Conservation (phyloP, 2,888 invertebrate species). For the Tetropium fuscum region DNA sequence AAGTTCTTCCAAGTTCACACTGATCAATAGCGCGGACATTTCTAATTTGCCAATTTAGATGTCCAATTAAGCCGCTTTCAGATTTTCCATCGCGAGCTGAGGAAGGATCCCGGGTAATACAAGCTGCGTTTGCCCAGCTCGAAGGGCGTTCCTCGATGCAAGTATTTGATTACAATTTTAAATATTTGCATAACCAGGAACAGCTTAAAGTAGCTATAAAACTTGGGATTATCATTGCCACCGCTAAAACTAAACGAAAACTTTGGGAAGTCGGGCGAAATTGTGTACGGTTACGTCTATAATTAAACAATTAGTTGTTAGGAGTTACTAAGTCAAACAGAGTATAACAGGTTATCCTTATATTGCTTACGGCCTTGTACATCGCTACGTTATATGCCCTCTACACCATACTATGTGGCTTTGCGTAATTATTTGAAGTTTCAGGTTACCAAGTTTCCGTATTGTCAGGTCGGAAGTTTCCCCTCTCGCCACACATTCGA, state of each 20-base stretch:
- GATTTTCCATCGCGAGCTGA: too few species aligned
- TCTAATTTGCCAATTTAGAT: too few species aligned
- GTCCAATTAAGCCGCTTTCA: too few species aligned
- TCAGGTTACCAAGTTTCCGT: constrained; percentile 16
- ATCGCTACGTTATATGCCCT: not conserved
- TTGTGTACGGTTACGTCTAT: constrained; percentile 23
- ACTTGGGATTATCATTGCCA: constrained; percentile 14
- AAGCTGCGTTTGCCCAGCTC: too few species aligned
- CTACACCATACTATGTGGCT: constrained; percentile 6
- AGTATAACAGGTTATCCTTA: constrained; percentile 25
- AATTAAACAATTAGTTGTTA: constrained; percentile 29
- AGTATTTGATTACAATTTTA: constrained; percentile 23
- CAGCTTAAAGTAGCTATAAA: constrained; percentile 10
- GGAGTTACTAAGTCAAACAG: constrained; percentile 28
- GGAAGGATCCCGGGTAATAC: too few species aligned
- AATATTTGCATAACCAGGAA: constrained; percentile 15
- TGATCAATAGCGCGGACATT: too few species aligned
- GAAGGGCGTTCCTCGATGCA: too few species aligned
- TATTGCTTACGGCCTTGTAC: constrained; percentile 14
- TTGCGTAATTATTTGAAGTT: constrained; percentile 23
- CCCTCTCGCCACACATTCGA: too few species aligned
- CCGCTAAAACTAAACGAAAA: constrained; percentile 5
- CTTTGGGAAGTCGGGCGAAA: not conserved
- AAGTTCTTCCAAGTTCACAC: too few species aligned
- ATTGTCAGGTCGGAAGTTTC: constrained; percentile 1